Conservation (phyloP, 2,888 invertebrate species). For the Drosophila helvetica region DNA sequence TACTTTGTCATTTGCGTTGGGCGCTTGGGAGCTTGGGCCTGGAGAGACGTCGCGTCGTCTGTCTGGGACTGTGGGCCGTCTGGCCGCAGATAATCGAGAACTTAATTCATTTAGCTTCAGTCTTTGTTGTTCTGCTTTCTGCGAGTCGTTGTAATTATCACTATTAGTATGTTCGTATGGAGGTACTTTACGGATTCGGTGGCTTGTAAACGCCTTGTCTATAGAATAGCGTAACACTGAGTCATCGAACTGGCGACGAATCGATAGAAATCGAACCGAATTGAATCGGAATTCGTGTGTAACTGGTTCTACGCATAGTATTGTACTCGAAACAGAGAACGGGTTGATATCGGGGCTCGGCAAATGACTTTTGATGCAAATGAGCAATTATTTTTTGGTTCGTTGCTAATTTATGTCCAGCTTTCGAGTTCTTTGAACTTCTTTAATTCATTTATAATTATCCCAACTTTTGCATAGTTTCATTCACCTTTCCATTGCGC, state of each 20-base stretch:
- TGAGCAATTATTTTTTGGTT: slow-evolving; percentile 1
- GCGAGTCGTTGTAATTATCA: slow-evolving; percentile 43
- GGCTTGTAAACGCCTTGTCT: not conserved
- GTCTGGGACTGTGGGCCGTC: slow-evolving; percentile 4
- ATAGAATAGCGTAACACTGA: not conserved
- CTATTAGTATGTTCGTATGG: slow-evolving; percentile 40
- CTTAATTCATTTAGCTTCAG: slow-evolving; percentile 49
- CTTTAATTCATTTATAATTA: slow-evolving; percentile 31
- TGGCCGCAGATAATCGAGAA: slow-evolving; percentile 26
- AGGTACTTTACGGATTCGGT: not conserved
- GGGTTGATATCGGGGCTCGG: slow-evolving; percentile 18
- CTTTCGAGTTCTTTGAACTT: slow-evolving; percentile 16
- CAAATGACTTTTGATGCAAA: slow-evolving; percentile 2
- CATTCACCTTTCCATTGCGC: slow-evolving; percentile 11
- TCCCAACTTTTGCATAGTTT: slow-evolving; percentile 35
- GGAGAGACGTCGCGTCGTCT: slow-evolving; percentile 5
- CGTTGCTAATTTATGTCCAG: slow-evolving; percentile 27
- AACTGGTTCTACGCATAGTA: slow-evolving; percentile 7
- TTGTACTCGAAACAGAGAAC: slow-evolving; percentile 14
- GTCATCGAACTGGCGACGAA: slow-evolving; percentile 41
- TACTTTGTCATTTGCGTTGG: slow-evolving; percentile 2
- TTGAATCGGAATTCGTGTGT: slow-evolving; percentile 21
- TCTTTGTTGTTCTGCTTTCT: slow-evolving; percentile 25
- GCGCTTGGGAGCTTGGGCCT: too few species aligned
- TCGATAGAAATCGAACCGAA: slow-evolving; percentile 37